Evolutionary conservation across 2,888 invertebrate species (phyloP), one percentile per base, ranked within the genome.

Genomic region (Myopa tessellatipennis): DNA sequence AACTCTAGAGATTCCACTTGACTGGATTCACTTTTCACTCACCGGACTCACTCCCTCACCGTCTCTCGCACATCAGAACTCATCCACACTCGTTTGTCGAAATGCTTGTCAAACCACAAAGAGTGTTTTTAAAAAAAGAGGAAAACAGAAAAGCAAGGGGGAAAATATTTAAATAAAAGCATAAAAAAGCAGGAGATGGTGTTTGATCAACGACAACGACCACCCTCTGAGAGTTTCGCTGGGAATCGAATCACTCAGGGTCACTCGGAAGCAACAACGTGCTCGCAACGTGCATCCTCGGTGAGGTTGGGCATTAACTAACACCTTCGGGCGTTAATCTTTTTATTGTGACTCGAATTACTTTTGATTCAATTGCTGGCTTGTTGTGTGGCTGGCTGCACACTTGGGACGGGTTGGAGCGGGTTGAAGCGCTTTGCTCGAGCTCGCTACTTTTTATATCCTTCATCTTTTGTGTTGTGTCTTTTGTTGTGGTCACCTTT

Each of bases 291-390:
- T 58, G 14, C 67, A 14, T 12, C 12, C 18, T 69, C 12, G 34
- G 68, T 58, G 45, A 45, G 45, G 45, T 45, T 45, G 45, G 3
- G 68, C 75, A 60, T 75, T 75, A 75, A 75, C 60, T 69, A 83
- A 85, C 86, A 84, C 85, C 84, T 87, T 84, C 83, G 78, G 85
- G 87, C 87, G 81, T 83, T 84, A 86, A 85, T 85, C 84, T 85
- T 85, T 85, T 85, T 85, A 87, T 85, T 86, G 85, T 83, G 85
- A 85, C 83, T 85, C 85, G 82, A 86, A 83, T 87, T 83, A 82
- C 81, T 84, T 83, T 85, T 83, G 80, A 82, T 77, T 78, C 63
- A 73, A 74, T 71, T 71, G 45, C 45, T 45, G 26, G 79, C 78
- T 16, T 40, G 26, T 1, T 36, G 34, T 14, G 40, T 45, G 40